Evolutionary conservation across 2,888 invertebrate species (phyloP), one percentile per base, ranked within the genome.

Genomic region (Drosophila melanosoma): DNA sequence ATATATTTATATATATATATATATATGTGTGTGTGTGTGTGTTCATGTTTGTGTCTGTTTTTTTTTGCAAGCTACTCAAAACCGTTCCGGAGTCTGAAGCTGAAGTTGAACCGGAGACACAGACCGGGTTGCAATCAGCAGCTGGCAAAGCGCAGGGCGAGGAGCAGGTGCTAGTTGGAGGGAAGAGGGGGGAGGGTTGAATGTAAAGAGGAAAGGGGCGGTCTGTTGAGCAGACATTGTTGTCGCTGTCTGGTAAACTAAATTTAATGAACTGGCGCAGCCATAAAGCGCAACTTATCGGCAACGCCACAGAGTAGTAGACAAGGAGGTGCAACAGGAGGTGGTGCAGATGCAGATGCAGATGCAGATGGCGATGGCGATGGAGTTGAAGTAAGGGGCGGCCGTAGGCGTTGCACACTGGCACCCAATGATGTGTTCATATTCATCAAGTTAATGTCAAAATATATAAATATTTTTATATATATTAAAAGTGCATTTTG

Each of bases 241-340:
- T 86, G 87, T 77, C 75, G 85, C 76, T 83, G 89, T 89, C 86
- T 87, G 90, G 83, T 74, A 69, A 87, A 85, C 84, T 85, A 79
- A 87, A 89, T 86, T 88, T 87, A 89, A 87, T 89, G 88, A 87
- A 88, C 90, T 87, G 81, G 79, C 81, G 83, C 81, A 85, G 74
- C 76, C 88, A 89, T 89, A 87, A 89, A 90, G 86, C 73, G 81
- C 77, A 86, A 85, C 80, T 84, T 89, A 89, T 85, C 84, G 86
- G 64, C 75, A 69, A 82, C 70, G 66, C 69, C 59, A 68, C 35
- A 40, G 38, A 45, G 23, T 3, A 32, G 45, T 12, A 32, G 17
- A 32, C 49, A n/a, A 8, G 49, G 26, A 20, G 60, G 38, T 26
- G 42, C 36, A 3, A 3, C 42, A 12, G 42, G 20, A 42, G 42